Evolutionary conservation across 2,113 vertebrate genomes (phyloP).

Genomic region (Lamprotornis superbus): DNA sequence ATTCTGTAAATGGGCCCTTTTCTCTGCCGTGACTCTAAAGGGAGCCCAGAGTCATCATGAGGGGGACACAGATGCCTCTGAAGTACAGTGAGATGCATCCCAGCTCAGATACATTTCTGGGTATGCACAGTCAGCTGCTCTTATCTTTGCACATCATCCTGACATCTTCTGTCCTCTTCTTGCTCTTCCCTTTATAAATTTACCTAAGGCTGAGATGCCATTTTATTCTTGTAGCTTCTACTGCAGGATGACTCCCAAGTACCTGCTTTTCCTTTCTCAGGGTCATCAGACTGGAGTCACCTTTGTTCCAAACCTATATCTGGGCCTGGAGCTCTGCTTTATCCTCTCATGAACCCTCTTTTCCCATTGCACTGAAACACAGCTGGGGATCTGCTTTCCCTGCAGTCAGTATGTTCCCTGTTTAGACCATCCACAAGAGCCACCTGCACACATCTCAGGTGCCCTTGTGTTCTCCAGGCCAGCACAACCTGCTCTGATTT

Average conservation of each 20-base stretch:
- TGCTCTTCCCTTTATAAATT: background rate
- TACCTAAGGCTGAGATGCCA: background rate
- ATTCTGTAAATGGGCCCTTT: constrained; percentile 25
- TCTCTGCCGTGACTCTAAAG: constrained; percentile 15
- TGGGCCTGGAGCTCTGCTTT: background rate
- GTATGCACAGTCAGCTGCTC: background rate
- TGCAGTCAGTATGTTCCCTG: background rate
- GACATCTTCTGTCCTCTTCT: background rate
- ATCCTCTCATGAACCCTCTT: background rate
- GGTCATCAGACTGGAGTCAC: background rate
- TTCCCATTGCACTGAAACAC: background rate
- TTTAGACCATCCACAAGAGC: background rate
- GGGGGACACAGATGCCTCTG: background rate
- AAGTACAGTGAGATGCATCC: background rate
- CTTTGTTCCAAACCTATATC: background rate
- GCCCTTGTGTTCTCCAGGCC: background rate
- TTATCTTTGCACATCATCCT: background rate
- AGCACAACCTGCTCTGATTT: background rate
- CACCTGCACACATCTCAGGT: background rate
- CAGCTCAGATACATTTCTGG: background rate
- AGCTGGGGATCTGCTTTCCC: background rate
- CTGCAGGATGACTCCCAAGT: background rate
- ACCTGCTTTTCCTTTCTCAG: background rate
- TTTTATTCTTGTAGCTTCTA: background rate
- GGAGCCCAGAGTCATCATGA: background rate